A percentile compares a stretch with the other conserved stretches of the same genome.
Conservation (phyloP, 2,888 invertebrate species). For the Ornithoptera alexandrae region DNA sequence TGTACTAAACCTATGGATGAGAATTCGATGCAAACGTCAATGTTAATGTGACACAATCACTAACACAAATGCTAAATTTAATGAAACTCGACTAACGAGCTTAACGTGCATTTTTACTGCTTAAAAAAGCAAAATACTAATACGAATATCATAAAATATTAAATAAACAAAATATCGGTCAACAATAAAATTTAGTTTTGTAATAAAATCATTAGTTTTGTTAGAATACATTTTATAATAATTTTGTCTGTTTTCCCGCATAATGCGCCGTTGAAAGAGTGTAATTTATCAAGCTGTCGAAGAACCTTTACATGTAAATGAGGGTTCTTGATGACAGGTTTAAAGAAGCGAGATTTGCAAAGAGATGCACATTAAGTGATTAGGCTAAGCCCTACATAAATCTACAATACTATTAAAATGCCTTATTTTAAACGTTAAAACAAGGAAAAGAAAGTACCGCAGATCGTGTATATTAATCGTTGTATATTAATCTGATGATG, state of each 20-base stretch:
- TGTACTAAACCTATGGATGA: neutral
- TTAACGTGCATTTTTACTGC: neutral
- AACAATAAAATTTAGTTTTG: no score
- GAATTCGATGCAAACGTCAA: no score
- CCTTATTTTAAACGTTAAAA: no score
- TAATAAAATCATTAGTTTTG: neutral
- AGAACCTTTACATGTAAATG: slow-evolving; percentile 24
- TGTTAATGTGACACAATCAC: neutral
- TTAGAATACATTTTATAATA: neutral
- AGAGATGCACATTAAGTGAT: slow-evolving; percentile 13
- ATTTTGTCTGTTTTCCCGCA: slow-evolving; percentile 11
- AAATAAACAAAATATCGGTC: no score
- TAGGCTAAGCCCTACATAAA: neutral
- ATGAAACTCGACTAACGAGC: neutral
- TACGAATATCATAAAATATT: neutral
- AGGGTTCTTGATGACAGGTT: slow-evolving; percentile 25
- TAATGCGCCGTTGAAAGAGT: slow-evolving; percentile 18
- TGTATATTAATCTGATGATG: no score
- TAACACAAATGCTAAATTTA: neutral
- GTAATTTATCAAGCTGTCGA: slow-evolving; percentile 28
- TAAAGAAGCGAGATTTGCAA: slow-evolving; percentile 7
- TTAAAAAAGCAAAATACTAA: neutral
- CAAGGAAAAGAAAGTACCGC: no score
- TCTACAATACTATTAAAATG: neutral
- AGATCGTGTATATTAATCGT: no score